Conservation (phyloP, 2,888 invertebrate species). For the Leptogaster cylindrica region DNA sequence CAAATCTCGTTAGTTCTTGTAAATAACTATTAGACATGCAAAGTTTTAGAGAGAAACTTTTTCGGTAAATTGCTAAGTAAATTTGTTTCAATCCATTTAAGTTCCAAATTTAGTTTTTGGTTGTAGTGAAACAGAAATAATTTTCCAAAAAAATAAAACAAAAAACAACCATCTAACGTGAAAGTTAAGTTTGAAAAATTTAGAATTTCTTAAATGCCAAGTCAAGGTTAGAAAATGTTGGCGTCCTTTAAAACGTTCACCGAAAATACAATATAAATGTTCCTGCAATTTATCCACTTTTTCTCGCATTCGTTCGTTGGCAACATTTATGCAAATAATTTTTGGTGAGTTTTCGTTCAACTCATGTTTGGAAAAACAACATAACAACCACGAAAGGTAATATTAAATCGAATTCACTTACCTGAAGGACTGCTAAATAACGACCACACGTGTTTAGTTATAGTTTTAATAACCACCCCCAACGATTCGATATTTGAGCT, state of each 20-base stretch:
- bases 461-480: conserved; percentile 26
- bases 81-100: conserved; percentile 27
- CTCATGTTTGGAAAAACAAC: conserved; percentile 31
- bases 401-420: conserved; percentile 18
- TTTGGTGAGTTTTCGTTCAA: conserved; percentile 2
- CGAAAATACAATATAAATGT: background rate
- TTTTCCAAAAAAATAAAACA: too few species aligned
- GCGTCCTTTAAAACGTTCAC: background rate
- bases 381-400: conserved; percentile 9
- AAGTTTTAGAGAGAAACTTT: conserved; percentile 19
- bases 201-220: too few species aligned
- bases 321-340: too few species aligned
- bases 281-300: too few species aligned
- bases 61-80: conserved; percentile 20
- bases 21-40: conserved; percentile 35
- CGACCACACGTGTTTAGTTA: conserved; percentile 30
- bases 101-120: conserved; percentile 30
- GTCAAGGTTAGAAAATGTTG: too few species aligned
- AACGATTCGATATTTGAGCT: background rate
- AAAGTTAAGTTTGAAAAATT: too few species aligned
- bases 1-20: conserved; percentile 33
- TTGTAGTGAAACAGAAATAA: too few species aligned
- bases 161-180: too few species aligned
- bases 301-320: too few species aligned
- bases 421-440: conserved; percentile 17